phyloP scores from a whole-genome alignment of 1,140 invertebrate genomes.

The Zaprionus ghesquierei region DNA sequence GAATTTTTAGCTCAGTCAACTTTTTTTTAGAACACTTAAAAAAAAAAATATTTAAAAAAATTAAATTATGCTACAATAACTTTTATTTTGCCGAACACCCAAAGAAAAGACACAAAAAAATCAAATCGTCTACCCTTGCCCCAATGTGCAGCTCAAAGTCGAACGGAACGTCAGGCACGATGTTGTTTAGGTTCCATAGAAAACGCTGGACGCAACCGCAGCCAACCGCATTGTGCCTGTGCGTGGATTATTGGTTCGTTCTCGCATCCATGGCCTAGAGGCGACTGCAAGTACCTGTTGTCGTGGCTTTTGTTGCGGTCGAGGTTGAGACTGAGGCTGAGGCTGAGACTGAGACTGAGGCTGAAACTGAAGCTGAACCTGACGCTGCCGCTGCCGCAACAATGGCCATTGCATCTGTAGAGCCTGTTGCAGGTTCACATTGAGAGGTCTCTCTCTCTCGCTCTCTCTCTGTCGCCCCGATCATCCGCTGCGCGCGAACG shows the following conservation, averaged over 20 bases:
- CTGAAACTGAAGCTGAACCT: neutral
- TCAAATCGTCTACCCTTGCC: neutral
- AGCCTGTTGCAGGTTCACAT: slow-evolving; percentile 30
- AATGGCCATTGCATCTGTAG: slow-evolving; percentile 1
- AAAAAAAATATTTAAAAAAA: too few relatives aligned
- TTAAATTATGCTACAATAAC: too few relatives aligned
- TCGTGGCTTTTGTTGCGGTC: slow-evolving; percentile 67
- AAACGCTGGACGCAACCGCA: slow-evolving; percentile 50
- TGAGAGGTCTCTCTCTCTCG: slow-evolving; percentile 7
- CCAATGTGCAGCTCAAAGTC: slow-evolving; percentile 28
- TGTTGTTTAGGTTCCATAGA: slow-evolving; percentile 67
- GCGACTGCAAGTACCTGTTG: slow-evolving; percentile 78
- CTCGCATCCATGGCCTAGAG: slow-evolving; percentile 67
- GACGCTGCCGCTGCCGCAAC: neutral
- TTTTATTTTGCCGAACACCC: too few relatives aligned
- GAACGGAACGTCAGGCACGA: slow-evolving; percentile 42
- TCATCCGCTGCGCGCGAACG: slow-evolving; percentile 24
- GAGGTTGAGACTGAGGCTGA: slow-evolving; percentile 32
- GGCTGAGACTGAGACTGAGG: slow-evolving; percentile 2
- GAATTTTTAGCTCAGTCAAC: too few relatives aligned
- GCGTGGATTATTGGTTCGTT: slow-evolving; percentile 80
- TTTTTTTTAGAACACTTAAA: too few relatives aligned
- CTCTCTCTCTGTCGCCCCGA: neutral
- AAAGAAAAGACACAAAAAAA: too few relatives aligned
- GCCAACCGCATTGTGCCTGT: slow-evolving; percentile 45